These are phyloP conservation scores for Meriones psammophilus DNA, from an alignment of 2,797 vertebrate species.

Conservation along the genomic window DNA sequence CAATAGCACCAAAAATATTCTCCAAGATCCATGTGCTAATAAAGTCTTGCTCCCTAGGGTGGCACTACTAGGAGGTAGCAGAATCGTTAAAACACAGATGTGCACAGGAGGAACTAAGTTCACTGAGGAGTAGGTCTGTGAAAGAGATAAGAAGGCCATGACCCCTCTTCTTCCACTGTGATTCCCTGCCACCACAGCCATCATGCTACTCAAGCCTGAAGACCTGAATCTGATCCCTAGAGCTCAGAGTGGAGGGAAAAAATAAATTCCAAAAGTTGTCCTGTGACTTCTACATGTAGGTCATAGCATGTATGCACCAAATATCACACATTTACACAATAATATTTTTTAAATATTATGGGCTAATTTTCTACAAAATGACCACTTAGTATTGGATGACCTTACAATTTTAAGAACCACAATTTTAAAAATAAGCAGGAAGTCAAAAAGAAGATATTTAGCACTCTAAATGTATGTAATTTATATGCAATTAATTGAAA, in stretches of 20 bases:
- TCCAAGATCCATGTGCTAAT: neutral
- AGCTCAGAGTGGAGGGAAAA: neutral
- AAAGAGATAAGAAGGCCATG: no score
- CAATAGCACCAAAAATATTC: neutral
- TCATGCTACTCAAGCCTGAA: neutral
- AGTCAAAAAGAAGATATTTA: neutral
- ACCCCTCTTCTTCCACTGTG: neutral
- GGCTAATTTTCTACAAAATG: neutral
- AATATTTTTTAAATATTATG: neutral
- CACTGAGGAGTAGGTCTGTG: no score
- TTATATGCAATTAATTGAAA: neutral
- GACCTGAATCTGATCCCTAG: neutral
- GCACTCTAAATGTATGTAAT: neutral
- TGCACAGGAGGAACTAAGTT: neutral
- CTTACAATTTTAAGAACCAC: neutral
- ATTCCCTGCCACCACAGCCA: accelerated
- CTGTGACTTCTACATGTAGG: neutral
- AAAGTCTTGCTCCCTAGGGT: neutral
- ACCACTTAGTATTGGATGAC: neutral
- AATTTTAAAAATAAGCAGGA: neutral
- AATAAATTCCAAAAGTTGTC: neutral
- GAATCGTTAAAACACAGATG: neutral
- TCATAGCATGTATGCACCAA: neutral
- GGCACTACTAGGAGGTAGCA: neutral
- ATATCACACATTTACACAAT: neutral